Evolutionary conservation across 2,888 invertebrate genomes (phyloP), one percentile per base, ranked within the genome.

Genomic region (Nomada hirtipes): DNA sequence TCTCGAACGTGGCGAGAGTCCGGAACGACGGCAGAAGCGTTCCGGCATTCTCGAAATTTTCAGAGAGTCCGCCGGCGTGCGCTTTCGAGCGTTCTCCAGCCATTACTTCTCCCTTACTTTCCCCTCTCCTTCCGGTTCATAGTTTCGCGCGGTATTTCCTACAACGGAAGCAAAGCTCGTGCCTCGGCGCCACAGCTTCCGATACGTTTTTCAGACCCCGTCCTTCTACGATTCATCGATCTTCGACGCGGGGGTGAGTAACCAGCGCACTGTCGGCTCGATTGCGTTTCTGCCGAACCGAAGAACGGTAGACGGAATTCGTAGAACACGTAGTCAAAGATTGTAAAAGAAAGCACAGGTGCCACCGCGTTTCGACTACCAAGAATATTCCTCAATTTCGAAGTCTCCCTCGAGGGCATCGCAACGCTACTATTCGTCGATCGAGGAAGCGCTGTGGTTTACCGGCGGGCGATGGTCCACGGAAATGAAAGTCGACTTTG

Each of bases 11-110:
- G 68, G 76, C 67, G 77, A 69, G 81, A 60, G 75, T 82, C 55
- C 52, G 65, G 76, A 76, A 79, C 86, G 76, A 86, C 83, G 23
- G 77, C 75, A 63, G 67, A 70, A 81, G 79, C 75, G 83, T 76
- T 80, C 65, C 68, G 78, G 81, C 80, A 80, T 88, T 88, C 86
- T 68, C 85, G 72, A 88, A 83, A 88, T 86, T 78, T 88, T 83
- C 81, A 77, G 70, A 81, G 77, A 57, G 63, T 63, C 73, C 63
- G 57, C 42, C 76, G 63, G 63, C 61, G 70, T 52, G 64, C 72
- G 74, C 76, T 70, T 79, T 81, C 70, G 68, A 81, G 64, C 82
- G 64, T 73, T 64, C 73, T 73, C 29, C 29, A 57, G 57, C 76
- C 60, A 64, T 73, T 73, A 63, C 79, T 76, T 61, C 53, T 65